Evolutionary conservation across 2,797 vertebrate genomes (phyloP).

Genomic region (Rhinoraja longicauda): DNA sequence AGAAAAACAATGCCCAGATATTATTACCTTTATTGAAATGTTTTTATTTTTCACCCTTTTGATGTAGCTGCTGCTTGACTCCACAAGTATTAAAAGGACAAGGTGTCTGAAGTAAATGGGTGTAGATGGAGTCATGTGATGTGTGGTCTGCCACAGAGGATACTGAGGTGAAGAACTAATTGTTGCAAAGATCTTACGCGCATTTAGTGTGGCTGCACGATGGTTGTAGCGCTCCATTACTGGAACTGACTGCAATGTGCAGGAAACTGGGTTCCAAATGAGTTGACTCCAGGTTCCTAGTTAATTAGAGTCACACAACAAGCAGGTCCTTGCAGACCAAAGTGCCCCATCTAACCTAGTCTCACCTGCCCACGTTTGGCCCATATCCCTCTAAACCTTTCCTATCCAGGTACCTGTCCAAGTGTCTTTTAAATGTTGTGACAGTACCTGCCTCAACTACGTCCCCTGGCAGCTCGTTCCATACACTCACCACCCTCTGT

Average conservation of each 20-base stretch:
- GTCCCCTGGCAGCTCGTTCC: too few species aligned
- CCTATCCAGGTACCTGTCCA: too few species aligned
- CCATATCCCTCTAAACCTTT: too few species aligned
- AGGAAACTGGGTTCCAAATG: neutral
- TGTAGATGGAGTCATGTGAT: neutral
- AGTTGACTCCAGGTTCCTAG: neutral
- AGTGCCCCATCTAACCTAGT: too few species aligned
- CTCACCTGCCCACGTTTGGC: too few species aligned
- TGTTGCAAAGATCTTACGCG: neutral
- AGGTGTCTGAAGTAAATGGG: neutral
- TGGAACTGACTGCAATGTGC: constrained; percentile 1
- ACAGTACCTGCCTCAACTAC: too few species aligned
- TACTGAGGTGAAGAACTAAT: neutral
- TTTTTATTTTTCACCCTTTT: neutral
- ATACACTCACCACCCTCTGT: too few species aligned
- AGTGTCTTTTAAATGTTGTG: too few species aligned
- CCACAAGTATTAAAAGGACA: neutral
- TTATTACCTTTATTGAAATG: neutral
- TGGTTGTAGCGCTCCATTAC: neutral
- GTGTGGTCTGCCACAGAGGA: constrained; percentile 10
- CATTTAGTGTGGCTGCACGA: neutral
- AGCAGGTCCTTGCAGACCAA: too few species aligned
- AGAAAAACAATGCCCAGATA: neutral
- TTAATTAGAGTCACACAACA: too few species aligned
- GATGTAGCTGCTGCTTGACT: neutral